These are phyloP conservation scores for Monochamus alternatus DNA, from an alignment of 2,888 invertebrate species.

Conservation along the genomic window DNA sequence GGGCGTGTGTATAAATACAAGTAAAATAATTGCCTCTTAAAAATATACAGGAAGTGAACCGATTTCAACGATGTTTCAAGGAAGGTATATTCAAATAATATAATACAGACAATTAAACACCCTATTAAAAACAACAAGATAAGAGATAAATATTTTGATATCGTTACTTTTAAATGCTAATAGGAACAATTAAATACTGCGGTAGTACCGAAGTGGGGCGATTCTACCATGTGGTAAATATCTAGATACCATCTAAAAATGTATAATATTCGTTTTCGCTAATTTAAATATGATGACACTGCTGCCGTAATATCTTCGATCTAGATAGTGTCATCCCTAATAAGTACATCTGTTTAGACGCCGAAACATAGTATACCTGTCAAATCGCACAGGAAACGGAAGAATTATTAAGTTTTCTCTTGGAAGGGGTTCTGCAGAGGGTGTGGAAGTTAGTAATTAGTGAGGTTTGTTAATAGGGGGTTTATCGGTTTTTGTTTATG, in stretches of 20 bases:
- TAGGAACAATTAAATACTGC: constrained; percentile 47
- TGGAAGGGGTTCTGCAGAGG: constrained; percentile 42
- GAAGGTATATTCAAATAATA: constrained; percentile 52
- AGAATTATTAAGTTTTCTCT: constrained; percentile 56
- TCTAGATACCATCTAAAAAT: constrained; percentile 49
- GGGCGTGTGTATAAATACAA: constrained; percentile 44
- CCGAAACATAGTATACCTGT: constrained; percentile 60
- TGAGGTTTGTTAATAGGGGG: constrained; percentile 27
- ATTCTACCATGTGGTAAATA: constrained; percentile 37
- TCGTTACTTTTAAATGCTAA: constrained; percentile 51
- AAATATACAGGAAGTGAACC: constrained; percentile 51
- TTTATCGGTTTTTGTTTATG: constrained; percentile 15
- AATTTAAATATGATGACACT: constrained; percentile 65
- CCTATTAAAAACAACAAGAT: constrained; percentile 48
- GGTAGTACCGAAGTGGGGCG: constrained; percentile 16
- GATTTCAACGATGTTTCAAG: constrained; percentile 50
- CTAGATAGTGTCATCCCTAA: constrained; percentile 60
- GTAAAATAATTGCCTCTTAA: constrained; percentile 45
- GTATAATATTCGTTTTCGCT: constrained; percentile 59
- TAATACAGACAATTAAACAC: constrained; percentile 57
- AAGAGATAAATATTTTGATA: constrained; percentile 51
- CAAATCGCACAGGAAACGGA: constrained; percentile 60
- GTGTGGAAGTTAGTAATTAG: constrained; percentile 42
- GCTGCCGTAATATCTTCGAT: constrained; percentile 58
- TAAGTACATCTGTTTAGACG: constrained; percentile 64